Evolutionary conservation across 2,888 invertebrate genomes (phyloP).

Genomic region (Spilosoma lubricipeda): DNA sequence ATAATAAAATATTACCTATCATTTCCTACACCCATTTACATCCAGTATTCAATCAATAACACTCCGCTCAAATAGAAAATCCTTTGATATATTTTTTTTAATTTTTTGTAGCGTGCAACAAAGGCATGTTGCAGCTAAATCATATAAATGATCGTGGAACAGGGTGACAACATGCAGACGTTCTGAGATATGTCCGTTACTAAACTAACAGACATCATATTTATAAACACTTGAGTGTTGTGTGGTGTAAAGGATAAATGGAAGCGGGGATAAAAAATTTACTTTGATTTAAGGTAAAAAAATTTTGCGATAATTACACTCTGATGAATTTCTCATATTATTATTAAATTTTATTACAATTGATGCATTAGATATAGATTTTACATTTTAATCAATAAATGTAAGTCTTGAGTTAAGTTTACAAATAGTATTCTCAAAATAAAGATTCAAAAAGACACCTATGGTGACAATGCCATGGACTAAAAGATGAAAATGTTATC

Average conservation of each 20-base stretch:
- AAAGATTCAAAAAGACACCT: too few relatives aligned
- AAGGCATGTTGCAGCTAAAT: slow-evolving; percentile 45
- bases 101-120: not conserved
- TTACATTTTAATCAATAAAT: too few relatives aligned
- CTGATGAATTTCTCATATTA: too few relatives aligned
- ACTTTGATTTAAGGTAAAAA: not conserved
- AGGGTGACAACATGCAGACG: slow-evolving; percentile 50
- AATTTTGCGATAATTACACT: too few relatives aligned
- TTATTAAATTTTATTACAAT: too few relatives aligned
- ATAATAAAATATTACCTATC: not conserved
- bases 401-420: too few relatives aligned
- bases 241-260: slow-evolving; percentile 4
- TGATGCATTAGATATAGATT: too few relatives aligned
- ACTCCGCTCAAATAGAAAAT: not conserved
- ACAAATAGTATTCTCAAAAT: too few relatives aligned
- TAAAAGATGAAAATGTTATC: too few relatives aligned
- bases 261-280: not conserved
- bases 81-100: slow-evolving; percentile 18
- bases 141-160: slow-evolving; percentile 47
- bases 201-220: slow-evolving; percentile 51
- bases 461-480: too few relatives aligned
- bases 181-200: slow-evolving; percentile 57
- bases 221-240: slow-evolving; percentile 48
- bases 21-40: slow-evolving; percentile 7
- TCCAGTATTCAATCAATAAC: slow-evolving; percentile 8